Evolutionary conservation across 2,113 vertebrate species (phyloP).

Genomic region (Sisor rabdophorus): DNA sequence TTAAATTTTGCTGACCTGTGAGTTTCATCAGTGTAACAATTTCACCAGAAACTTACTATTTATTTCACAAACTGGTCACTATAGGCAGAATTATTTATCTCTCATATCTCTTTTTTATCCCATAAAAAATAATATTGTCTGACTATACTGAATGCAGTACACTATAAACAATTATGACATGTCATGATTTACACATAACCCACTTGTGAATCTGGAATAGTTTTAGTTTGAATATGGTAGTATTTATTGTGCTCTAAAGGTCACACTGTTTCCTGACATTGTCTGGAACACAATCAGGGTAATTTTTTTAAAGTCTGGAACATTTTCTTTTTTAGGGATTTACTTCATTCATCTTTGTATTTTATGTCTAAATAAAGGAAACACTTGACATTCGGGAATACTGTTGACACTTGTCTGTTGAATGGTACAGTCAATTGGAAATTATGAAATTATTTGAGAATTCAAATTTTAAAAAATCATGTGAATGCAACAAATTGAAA

Average conservation of each 20-base stretch:
- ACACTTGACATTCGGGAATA: conserved; percentile 35
- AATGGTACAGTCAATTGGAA: not conserved
- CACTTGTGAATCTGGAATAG: not conserved
- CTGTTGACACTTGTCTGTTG: conserved; percentile 20
- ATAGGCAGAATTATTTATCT: too few species aligned
- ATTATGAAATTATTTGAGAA: not conserved
- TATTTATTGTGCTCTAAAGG: conserved; percentile 55
- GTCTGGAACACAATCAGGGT: conserved; percentile 67
- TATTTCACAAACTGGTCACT: too few species aligned
- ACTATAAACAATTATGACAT: not conserved
- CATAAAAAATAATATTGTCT: too few species aligned
- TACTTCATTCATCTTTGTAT: conserved; percentile 36
- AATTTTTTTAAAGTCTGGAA: conserved; percentile 21
- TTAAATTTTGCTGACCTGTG: not conserved
- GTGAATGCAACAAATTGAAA: not conserved
- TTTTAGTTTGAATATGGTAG: conserved; percentile 21
- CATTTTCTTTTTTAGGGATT: conserved; percentile 45
- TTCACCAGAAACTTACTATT: too few species aligned
- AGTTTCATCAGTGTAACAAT: not conserved
- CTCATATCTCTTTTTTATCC: too few species aligned
- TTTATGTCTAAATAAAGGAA: conserved; percentile 62
- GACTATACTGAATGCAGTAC: not conserved
- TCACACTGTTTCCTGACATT: conserved; percentile 73
- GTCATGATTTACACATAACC: not conserved
- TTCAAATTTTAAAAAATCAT: not conserved